These are phyloP conservation scores for Channa striata DNA, from an alignment of 2,797 vertebrate genomes.

Conservation along the genomic window DNA sequence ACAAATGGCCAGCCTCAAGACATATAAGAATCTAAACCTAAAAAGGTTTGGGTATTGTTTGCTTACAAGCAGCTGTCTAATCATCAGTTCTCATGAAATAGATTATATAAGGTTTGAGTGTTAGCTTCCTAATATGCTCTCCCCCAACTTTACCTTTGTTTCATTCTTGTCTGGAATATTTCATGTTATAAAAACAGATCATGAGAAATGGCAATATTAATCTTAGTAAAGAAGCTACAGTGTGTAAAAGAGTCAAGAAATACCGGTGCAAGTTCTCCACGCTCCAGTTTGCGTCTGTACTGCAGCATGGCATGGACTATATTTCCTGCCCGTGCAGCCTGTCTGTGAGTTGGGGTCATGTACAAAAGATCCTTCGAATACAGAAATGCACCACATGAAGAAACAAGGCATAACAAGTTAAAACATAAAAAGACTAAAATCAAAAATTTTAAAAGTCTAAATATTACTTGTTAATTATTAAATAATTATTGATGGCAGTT, in stretches of 20 bases:
- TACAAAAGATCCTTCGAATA: slow-evolving; percentile 90
- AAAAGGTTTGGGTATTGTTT: background rate
- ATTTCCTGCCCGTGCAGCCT: slow-evolving; percentile 92
- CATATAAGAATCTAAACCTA: background rate
- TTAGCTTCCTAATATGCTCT: background rate
- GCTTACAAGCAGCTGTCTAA: background rate
- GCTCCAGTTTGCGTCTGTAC: slow-evolving; percentile 93
- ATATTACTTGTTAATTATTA: too few species aligned
- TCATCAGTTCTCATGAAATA: background rate
- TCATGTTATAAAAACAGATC: background rate
- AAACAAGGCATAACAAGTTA: slow-evolving; percentile 13
- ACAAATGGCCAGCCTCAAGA: background rate
- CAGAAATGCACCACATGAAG: too few species aligned
- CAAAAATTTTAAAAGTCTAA: too few species aligned
- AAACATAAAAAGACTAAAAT: background rate
- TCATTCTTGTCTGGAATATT: background rate
- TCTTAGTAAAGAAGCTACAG: background rate
- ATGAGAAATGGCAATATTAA: background rate
- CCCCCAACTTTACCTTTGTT: background rate
- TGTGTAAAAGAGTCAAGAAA: slow-evolving; percentile 3
- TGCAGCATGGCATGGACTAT: slow-evolving; percentile 90
- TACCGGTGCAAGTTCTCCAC: slow-evolving; percentile 92
- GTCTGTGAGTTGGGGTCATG: slow-evolving; percentile 85
- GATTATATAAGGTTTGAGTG: background rate
- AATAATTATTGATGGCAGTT: too few species aligned